Conservation (phyloP, 2,888 invertebrate species). For the Limnephilus lunatus region DNA sequence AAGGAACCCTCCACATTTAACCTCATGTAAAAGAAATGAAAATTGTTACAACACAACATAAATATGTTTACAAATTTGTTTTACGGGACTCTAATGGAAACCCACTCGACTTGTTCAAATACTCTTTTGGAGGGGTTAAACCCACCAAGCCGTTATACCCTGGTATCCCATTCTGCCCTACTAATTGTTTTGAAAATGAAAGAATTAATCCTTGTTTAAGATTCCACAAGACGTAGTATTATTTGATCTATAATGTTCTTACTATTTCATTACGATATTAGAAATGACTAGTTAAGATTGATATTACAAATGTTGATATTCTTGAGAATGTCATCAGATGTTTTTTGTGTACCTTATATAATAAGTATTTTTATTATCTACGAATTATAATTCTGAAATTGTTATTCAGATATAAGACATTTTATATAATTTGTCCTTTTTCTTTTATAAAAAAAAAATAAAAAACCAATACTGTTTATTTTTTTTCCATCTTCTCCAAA, state of each 20-base stretch:
- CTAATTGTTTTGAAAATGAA: not conserved
- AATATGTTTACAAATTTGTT: too few relatives aligned
- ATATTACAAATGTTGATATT: slow-evolving; percentile 15
- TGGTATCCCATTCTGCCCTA: not conserved
- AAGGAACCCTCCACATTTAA: too few relatives aligned
- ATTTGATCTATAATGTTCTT: not conserved
- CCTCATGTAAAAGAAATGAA: too few relatives aligned
- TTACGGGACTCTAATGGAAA: too few relatives aligned
- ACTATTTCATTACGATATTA: not conserved
- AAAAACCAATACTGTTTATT: not conserved
- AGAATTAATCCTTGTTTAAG: not conserved
- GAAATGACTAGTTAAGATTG: slow-evolving; percentile 23
- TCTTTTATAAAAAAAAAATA: slow-evolving; percentile 25
- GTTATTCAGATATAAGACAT: slow-evolving; percentile 33
- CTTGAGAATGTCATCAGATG: slow-evolving; percentile 14
- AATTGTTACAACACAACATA: too few relatives aligned
- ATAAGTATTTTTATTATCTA: slow-evolving; percentile 28
- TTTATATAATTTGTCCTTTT: slow-evolving; percentile 13
- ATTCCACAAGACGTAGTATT: slow-evolving; percentile 20
- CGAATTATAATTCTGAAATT: slow-evolving; percentile 8
- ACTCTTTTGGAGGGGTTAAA: too few relatives aligned
- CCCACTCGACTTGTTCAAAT: too few relatives aligned
- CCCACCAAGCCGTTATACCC: too few relatives aligned
- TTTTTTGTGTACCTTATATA: slow-evolving; percentile 36
- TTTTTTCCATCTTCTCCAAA: not conserved